Evolutionary conservation across 1,140 invertebrate species (phyloP).

Genomic region (Pogonus chalceus): DNA sequence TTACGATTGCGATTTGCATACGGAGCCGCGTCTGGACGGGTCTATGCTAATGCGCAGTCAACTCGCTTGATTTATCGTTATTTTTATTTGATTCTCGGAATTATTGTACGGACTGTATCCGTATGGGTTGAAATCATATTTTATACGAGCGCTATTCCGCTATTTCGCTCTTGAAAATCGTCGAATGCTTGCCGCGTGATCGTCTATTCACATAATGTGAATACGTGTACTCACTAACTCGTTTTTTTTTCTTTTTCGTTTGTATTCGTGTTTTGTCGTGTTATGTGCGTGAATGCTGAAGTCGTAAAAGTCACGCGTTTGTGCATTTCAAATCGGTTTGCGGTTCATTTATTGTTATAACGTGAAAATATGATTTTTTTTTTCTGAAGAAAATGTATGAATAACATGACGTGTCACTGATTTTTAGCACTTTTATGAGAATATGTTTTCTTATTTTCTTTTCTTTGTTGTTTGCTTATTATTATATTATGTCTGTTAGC

Average conservation of each 20-base stretch:
- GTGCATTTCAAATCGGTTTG: background rate
- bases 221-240: background rate
- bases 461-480: background rate
- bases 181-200: too few relatives aligned
- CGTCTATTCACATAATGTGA: background rate
- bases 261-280: background rate
- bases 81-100: constrained; percentile 39
- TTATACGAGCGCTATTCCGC: constrained; percentile 21
- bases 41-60: constrained; percentile 31
- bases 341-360: background rate
- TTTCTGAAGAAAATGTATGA: background rate
- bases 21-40: constrained; percentile 16
- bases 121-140: constrained; percentile 39
- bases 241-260: background rate
- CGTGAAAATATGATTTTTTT: background rate
- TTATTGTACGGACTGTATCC: constrained; percentile 40
- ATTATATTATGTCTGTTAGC: background rate
- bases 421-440: background rate
- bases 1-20: constrained; percentile 31
- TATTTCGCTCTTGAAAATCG: background rate
- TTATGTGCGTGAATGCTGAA: too few relatives aligned
- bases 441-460: background rate
- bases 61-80: constrained; percentile 32
- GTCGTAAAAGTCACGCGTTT: background rate
- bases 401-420: background rate